phyloP scores from a whole-genome alignment of 1,140 invertebrate species.

The Aphelenchoides fujianensis region DNA sequence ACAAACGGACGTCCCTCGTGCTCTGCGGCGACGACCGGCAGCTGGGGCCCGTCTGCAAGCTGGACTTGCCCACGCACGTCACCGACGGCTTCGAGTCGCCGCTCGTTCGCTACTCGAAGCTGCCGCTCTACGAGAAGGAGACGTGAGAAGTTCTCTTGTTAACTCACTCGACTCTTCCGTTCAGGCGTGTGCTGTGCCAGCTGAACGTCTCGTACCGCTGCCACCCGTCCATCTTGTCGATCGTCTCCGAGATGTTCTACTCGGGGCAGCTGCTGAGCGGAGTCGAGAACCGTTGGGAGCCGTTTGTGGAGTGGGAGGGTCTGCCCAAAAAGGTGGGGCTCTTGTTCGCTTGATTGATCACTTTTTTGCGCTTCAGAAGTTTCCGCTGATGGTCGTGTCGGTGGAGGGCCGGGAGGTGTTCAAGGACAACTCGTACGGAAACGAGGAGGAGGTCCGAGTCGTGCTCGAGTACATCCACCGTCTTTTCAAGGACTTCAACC shows the following conservation, averaged over 20 bases:
- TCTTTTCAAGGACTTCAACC: neutral
- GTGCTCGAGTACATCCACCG: neutral
- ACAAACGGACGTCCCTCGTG: neutral
- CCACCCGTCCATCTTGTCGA: neutral
- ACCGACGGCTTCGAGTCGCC: slow-evolving; percentile 1
- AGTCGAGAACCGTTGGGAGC: neutral
- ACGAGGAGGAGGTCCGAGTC: neutral
- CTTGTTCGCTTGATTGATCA: neutral
- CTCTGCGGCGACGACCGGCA: slow-evolving; percentile 16
- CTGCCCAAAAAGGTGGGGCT: neutral
- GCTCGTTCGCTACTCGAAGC: neutral
- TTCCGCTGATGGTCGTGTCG: neutral
- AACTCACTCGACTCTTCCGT: too few species aligned
- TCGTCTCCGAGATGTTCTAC: neutral
- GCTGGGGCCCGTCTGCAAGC: slow-evolving; percentile 16
- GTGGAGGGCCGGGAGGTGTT: neutral
- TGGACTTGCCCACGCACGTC: neutral
- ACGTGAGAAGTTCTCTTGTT: neutral
- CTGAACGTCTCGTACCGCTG: neutral
- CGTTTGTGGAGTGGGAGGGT: neutral
- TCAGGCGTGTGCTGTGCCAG: neutral
- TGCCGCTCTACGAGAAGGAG: neutral
- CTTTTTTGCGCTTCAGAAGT: slow-evolving; percentile 7
- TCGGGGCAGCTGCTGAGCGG: neutral
- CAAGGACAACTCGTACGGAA: neutral